A percentile compares a stretch with the other conserved stretches of the same genome.
phyloP scores from a whole-genome alignment of 2,113 vertebrate genomes.

The Choloepus hoffmanni region DNA sequence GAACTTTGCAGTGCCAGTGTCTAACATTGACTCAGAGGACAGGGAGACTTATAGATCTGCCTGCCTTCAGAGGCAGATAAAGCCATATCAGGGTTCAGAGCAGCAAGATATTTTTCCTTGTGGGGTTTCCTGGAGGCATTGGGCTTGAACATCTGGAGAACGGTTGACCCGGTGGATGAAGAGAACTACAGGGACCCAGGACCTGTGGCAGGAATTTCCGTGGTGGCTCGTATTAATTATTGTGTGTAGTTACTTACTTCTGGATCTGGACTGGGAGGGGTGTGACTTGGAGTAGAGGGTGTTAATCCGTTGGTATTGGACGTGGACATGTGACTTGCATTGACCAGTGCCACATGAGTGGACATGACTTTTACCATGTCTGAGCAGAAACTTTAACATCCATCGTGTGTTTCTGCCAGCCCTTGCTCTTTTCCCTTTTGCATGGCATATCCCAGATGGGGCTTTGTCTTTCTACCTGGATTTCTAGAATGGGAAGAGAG shows the following conservation, averaged over 20 bases:
- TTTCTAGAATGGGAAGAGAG: not conserved
- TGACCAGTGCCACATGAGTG: not conserved
- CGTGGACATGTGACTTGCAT: not conserved
- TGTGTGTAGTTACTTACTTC: not conserved
- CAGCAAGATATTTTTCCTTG: not conserved
- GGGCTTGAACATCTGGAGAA: not conserved
- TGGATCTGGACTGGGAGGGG: not conserved
- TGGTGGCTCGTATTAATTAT: not conserved
- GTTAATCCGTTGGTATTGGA: not conserved
- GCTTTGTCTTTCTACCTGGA: not conserved
- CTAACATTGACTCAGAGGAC: not conserved
- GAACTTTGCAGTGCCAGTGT: not conserved
- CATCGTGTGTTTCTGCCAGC: accelerated
- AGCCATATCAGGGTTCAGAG: not conserved
- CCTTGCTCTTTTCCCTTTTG: not conserved
- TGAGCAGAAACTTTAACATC: not conserved
- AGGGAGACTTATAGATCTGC: not conserved
- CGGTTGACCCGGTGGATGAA: not conserved
- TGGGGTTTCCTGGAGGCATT: not conserved
- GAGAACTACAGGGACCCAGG: not conserved
- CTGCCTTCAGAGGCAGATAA: not conserved
- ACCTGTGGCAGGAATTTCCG: not conserved
- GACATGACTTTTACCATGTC: accelerated
- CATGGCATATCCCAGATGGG: not conserved
- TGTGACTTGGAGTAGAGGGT: too few relatives aligned